phyloP scores from a whole-genome alignment of 2,797 vertebrate genomes.

The Acanthis flammea region DNA sequence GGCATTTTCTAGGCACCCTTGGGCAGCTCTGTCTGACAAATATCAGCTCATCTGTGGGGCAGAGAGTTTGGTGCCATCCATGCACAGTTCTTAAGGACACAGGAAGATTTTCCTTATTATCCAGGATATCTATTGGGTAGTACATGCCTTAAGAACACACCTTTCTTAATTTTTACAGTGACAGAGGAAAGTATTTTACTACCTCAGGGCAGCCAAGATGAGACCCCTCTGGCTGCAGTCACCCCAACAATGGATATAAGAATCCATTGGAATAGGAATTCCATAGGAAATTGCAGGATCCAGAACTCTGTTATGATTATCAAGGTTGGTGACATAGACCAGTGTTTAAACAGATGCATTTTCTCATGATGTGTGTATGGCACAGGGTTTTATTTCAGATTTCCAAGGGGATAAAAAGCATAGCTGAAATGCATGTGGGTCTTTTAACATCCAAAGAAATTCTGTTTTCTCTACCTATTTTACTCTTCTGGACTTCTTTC shows the following conservation, averaged over 20 bases:
- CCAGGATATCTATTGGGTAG: not conserved
- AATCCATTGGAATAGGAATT: not conserved
- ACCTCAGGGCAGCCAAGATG: not conserved
- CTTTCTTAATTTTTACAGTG: not conserved
- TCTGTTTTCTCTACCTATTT: not conserved
- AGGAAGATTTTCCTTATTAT: not conserved
- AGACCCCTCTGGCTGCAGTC: not conserved
- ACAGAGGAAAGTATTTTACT: not conserved
- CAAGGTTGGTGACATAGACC: not conserved
- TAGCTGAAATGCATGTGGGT: not conserved
- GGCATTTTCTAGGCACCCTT: not conserved
- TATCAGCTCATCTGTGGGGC: not conserved
- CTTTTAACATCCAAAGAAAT: not conserved
- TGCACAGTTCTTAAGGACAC: not conserved
- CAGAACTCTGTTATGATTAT: not conserved
- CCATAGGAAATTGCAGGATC: not conserved
- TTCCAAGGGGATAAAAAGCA: not conserved
- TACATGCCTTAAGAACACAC: not conserved
- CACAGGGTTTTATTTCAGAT: not conserved
- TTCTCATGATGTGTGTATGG: not conserved
- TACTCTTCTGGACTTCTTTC: not conserved
- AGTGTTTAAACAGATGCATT: not conserved
- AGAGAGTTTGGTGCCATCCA: not conserved
- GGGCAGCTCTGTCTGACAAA: not conserved
- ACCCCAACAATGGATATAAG: not conserved